Evolutionary conservation across 2,797 vertebrate species (phyloP), one percentile per base, ranked within the genome.

Genomic region (Notolepis coatsorum): DNA sequence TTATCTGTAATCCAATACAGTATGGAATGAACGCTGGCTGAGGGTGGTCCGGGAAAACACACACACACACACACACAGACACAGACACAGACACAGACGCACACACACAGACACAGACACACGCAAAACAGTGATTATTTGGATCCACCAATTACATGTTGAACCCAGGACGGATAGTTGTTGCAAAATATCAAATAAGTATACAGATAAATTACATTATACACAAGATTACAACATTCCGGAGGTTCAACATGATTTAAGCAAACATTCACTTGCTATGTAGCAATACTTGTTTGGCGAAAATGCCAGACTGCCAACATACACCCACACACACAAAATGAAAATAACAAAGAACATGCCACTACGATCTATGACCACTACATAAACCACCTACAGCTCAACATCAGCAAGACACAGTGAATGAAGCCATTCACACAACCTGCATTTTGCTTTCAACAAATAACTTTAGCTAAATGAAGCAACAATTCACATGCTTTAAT

Each of bases 1-100:
- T 60, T 61, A 45, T 43, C 51, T 68, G 60, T 77, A 85, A 88
- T 68, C 54, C 17, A 80, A 72, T 71, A 68, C 71, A 43, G 42
- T 50, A 51, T 10, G 67, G 61, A 73, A 66, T 33, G 61, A 38
- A 74, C 63, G 68, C 46, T 73, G 83, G 68, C 41, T 50, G 59
- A 25, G 48, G 37, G 35, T 21, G 59, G 60, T n/a, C n/a, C n/a
- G n/a, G n/a, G n/a, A n/a, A n/a, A n/a, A n/a, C n/a, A n/a, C n/a
- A 54, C 33, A 13, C 27, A 5, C 21, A 39, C n/a, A 64, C 42
- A 37, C 27, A 7, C 10, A 21, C 28, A 37, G 18, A 7, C 49
- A 38, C 15, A 9, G n/a, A n/a, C n/a, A n/a, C 25, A 61, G 60
- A 82, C 66, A 46, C 51, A 54, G 35, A 30, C 35, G 59, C 41